Evolutionary conservation across 2,888 invertebrate species (phyloP), one percentile per base, ranked within the genome.

Genomic region (Tuberolachnus salignus): DNA sequence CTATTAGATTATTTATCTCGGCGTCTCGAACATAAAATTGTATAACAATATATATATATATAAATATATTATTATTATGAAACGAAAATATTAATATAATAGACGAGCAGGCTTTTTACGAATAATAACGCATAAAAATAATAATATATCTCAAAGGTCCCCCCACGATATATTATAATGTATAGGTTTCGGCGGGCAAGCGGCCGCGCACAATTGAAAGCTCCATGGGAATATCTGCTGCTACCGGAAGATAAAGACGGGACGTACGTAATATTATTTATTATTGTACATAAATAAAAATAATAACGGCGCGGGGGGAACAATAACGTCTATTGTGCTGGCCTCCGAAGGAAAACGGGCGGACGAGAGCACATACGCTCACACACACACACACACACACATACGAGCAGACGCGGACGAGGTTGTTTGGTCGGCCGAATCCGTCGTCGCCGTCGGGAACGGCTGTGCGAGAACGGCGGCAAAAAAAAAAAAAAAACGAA

Each of bases 251-350:
- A 69, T 69, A 53, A 19, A 34, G 51, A 42, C 55, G 51, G 53
- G 42, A 42, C 26, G 19, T 44, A 11, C 26, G 11, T 26, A 21
- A 23, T n/a, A n/a, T n/a, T n/a, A n/a, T n/a, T n/a, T n/a, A n/a
- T n/a, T n/a, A n/a, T n/a, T n/a, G n/a, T 42, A 44, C 26, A 70
- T 16, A 16, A 51, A 51, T 61, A 71, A 49, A 26, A 59, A 71
- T 8, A 21, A 44, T 73, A 73, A 72, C 21, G 73, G 73, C 16
- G 53, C 11, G n/a, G 53, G 73, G 64, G 42, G 42, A 6, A 63
- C 26, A 26, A 63, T 23, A 66, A 66, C 51, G 26, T 64, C 73
- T 19, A 74, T 74, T 74, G 73, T 74, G 49, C 19, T 4, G 34
- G 3, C 6, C 34, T 34, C n/a, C 2, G 23, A 61, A 70, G 23